These are phyloP conservation scores for Oreohelix idahoensis DNA, from an alignment of 1,140 invertebrate species.

Conservation along the genomic window DNA sequence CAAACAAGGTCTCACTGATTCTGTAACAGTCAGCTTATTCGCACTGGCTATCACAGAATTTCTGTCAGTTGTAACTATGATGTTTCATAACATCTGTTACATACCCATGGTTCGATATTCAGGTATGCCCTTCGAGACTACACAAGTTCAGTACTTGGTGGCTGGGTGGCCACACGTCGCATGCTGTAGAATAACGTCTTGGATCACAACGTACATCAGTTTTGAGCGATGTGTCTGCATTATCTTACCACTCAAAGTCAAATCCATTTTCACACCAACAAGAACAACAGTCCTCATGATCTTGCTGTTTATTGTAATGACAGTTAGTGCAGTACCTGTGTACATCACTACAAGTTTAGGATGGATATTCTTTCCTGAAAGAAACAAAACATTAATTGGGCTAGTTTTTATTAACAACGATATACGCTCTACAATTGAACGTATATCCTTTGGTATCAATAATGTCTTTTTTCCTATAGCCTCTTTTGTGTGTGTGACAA, in stretches of 20 bases:
- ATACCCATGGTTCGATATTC: constrained; percentile 85
- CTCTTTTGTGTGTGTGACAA: no score
- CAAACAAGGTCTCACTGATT: constrained; percentile 5
- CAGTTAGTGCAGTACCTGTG: background rate
- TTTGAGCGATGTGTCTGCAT: background rate
- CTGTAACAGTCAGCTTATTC: constrained; percentile 6
- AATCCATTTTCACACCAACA: background rate
- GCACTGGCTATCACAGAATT: background rate
- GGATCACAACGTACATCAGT: no score
- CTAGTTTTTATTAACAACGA: no score
- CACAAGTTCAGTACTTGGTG: constrained; percentile 94
- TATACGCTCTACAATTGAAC: no score
- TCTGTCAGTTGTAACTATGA: background rate
- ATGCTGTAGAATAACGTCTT: constrained; percentile 80
- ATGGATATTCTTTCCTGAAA: no score
- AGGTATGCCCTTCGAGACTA: constrained; percentile 88
- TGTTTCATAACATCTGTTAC: constrained; percentile 72
- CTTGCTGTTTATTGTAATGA: background rate
- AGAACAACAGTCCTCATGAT: background rate
- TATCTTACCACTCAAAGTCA: background rate
- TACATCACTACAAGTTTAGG: background rate
- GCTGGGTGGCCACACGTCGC: constrained; percentile 91
- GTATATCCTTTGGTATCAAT: no score
- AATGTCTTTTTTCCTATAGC: no score
- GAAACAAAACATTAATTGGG: no score